Percentiles rank a stretch among this genome's conserved stretches.
These are phyloP conservation scores for Bedellia somnulentella DNA, from an alignment of 2,888 invertebrate genomes.

Conservation along the genomic window DNA sequence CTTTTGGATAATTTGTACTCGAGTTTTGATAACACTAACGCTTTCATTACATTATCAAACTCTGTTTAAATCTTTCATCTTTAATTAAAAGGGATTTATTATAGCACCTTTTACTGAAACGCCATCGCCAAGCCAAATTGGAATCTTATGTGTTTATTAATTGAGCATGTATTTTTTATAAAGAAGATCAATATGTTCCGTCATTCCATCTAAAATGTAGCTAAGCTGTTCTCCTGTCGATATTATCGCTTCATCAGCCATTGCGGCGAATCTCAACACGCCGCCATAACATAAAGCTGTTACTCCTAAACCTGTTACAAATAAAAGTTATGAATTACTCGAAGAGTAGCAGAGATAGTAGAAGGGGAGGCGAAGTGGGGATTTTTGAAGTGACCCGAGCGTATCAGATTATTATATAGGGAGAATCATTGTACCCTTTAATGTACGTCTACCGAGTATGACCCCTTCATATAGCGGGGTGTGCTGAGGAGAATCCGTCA, in stretches of 20 bases:
- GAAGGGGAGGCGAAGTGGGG: neutral
- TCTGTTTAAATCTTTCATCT: no score
- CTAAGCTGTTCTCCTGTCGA: constrained; percentile 24
- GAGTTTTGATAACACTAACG: no score
- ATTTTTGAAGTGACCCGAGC: neutral
- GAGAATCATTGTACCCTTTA: no score
- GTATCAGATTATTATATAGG: neutral
- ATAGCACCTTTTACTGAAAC: constrained; percentile 31
- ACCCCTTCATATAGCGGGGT: no score
- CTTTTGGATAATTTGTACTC: no score
- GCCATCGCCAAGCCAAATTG: constrained; percentile 14
- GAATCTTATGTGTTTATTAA: constrained; percentile 2
- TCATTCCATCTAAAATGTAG: constrained; percentile 33
- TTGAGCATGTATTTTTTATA: no score
- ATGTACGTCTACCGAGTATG: no score
- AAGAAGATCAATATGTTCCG: constrained; percentile 26
- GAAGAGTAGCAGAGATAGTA: neutral
- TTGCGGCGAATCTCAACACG: constrained; percentile 39
- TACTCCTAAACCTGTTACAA: constrained; percentile 37
- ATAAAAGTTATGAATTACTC: neutral
- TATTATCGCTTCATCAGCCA: constrained; percentile 42
- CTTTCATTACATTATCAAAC: no score
- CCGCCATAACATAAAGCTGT: constrained; percentile 50
- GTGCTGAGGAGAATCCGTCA: no score
- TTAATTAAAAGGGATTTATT: no score